Conservation (phyloP, 2,797 vertebrate genomes). For the Caiman crocodilus region DNA sequence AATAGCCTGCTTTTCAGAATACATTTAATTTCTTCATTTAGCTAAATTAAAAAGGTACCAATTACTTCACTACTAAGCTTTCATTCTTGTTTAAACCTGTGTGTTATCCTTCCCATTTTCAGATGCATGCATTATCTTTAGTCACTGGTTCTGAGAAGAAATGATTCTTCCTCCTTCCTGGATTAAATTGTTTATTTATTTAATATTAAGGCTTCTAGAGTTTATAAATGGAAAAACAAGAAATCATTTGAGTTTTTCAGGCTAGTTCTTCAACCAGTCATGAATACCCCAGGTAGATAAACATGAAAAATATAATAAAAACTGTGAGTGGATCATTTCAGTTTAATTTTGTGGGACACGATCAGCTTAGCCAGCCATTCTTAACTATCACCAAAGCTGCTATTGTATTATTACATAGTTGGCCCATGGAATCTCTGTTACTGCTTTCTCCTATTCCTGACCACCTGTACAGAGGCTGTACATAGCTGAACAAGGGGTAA, state of each 20-base stretch:
- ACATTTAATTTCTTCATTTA: not conserved
- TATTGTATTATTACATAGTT: fast-evolving
- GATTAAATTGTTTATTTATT: not conserved
- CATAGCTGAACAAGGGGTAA: not conserved
- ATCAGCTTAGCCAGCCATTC: not conserved
- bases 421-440: fast-evolving
- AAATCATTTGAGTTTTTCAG: not conserved
- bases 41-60: not conserved
- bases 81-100: not conserved
- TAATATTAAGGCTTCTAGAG: not conserved
- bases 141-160: not conserved
- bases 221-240: not conserved
- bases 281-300: not conserved
- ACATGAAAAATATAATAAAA: not conserved
- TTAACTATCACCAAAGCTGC: not conserved
- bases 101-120: not conserved
- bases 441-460: fast-evolving
- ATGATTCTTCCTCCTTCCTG: not conserved
- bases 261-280: not conserved
- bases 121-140: not conserved
- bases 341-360: slow-evolving; percentile 26
- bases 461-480: not conserved
- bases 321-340: not conserved
- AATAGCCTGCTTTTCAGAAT: not conserved
- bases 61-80: not conserved